phyloP scores from a whole-genome alignment of 2,113 vertebrate genomes.

The Lepisosteus osseus region DNA sequence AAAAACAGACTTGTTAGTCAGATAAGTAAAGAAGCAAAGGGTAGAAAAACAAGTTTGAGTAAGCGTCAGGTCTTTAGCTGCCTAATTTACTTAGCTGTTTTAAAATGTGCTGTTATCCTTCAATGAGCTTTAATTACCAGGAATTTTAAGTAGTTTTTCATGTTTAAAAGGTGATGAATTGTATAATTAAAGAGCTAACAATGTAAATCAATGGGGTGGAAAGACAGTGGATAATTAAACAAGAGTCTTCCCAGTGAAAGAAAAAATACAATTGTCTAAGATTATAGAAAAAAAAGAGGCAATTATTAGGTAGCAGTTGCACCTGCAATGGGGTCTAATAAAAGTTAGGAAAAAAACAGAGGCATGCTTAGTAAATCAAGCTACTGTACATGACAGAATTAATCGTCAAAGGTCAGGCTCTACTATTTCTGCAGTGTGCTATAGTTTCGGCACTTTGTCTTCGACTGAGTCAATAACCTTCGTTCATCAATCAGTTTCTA shows the following conservation, averaged over 20 bases:
- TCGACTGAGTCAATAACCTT: too few relatives aligned
- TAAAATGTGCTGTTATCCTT: conserved; percentile 74
- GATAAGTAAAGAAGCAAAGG: not conserved
- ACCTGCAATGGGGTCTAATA: not conserved
- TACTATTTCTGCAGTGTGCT: too few relatives aligned
- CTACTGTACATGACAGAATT: not conserved
- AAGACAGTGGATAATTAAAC: conserved; percentile 76
- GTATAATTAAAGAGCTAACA: conserved; percentile 84
- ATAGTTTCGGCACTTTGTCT: too few relatives aligned
- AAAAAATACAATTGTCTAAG: conserved; percentile 62
- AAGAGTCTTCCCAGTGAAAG: conserved; percentile 54
- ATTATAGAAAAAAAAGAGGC: conserved; percentile 31
- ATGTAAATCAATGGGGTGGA: conserved; percentile 81
- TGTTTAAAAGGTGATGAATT: conserved; percentile 89
- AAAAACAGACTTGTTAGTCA: not conserved
- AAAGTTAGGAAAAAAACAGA: not conserved
- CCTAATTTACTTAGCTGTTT: conserved; percentile 70
- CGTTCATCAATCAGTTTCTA: too few relatives aligned
- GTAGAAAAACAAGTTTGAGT: conserved; percentile 21
- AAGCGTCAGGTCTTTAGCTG: conserved; percentile 52
- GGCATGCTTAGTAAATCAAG: not conserved
- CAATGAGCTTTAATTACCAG: conserved; percentile 77
- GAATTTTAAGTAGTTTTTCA: conserved; percentile 78
- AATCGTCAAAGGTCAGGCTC: too few relatives aligned
- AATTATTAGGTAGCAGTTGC: not conserved